Conservation (phyloP, 92 coral and sea anemone genomes). For the Phymanthus crucifer region DNA sequence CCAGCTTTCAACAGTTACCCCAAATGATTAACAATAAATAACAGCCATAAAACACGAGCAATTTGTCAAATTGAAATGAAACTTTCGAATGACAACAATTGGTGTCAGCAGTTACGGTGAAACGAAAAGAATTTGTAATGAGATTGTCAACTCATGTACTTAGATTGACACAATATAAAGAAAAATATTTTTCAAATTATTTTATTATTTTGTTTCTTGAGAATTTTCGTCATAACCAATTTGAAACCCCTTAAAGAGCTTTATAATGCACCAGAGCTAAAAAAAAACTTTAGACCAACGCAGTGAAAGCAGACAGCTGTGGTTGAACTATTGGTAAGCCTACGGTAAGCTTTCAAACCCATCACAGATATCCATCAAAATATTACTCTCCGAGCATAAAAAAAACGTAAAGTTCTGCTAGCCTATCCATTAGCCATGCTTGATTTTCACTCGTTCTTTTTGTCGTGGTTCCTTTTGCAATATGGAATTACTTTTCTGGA, state of each 20-base stretch:
- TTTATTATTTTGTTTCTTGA: too few relatives aligned
- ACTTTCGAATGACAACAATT: neutral
- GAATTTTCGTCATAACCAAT: too few relatives aligned
- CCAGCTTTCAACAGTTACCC: neutral
- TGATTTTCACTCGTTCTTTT: too few relatives aligned
- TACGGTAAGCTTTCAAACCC: neutral
- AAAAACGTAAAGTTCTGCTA: too few relatives aligned
- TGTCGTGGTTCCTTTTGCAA: too few relatives aligned
- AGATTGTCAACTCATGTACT: too few relatives aligned
- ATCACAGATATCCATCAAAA: neutral
- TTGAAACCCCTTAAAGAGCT: neutral
- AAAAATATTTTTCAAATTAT: neutral
- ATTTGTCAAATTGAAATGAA: neutral
- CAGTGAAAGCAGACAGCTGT: neutral
- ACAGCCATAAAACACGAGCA: neutral
- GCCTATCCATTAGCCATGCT: too few relatives aligned
- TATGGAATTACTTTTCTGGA: too few relatives aligned
- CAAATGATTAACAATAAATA: neutral
- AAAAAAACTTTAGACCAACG: neutral
- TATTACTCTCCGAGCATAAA: too few relatives aligned
- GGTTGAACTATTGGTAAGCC: neutral
- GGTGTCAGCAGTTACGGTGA: neutral
- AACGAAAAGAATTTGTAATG: too few relatives aligned
- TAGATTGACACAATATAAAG: neutral
- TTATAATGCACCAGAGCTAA: neutral